Conservation (phyloP, 2,797 vertebrate species). For the Coregonus sp. region DNA sequence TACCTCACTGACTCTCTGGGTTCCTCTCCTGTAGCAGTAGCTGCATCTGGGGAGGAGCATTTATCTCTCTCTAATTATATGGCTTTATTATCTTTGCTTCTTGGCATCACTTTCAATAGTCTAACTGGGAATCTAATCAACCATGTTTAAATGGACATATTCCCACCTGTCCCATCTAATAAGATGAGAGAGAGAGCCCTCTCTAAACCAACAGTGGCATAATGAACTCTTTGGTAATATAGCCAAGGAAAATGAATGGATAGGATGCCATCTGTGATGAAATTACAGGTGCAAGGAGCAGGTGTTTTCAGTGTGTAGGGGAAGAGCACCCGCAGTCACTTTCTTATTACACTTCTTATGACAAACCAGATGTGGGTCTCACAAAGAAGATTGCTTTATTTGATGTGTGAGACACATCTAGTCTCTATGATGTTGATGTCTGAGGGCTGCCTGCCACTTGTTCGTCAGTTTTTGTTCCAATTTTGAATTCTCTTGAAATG, state of each 20-base stretch:
- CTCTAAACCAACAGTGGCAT: neutral
- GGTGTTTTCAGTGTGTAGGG: neutral
- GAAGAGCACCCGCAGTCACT: neutral
- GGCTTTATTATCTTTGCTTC: neutral
- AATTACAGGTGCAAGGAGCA: neutral
- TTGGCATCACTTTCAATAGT: neutral
- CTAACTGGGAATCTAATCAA: neutral
- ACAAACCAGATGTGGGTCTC: too few relatives aligned
- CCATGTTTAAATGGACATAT: neutral
- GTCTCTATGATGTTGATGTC: neutral
- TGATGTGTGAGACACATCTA: neutral
- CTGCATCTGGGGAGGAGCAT: neutral
- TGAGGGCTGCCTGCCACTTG: neutral
- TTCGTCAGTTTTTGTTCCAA: neutral
- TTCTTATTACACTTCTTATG: neutral
- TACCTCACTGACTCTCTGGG: too few relatives aligned
- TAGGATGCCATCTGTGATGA: neutral
- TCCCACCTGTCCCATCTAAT: neutral
- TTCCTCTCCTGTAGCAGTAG: neutral
- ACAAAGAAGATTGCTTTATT: neutral
- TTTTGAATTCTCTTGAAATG: constrained; percentile 20
- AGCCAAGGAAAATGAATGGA: neutral
- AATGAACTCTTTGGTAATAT: neutral
- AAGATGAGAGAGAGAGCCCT: neutral
- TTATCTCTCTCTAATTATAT: neutral